A percentile compares a stretch with the other conserved stretches of the same genome.
phyloP scores from a whole-genome alignment of 2,113 vertebrate species.

The chimpanzee (Pan troglodytes) region DNA sequence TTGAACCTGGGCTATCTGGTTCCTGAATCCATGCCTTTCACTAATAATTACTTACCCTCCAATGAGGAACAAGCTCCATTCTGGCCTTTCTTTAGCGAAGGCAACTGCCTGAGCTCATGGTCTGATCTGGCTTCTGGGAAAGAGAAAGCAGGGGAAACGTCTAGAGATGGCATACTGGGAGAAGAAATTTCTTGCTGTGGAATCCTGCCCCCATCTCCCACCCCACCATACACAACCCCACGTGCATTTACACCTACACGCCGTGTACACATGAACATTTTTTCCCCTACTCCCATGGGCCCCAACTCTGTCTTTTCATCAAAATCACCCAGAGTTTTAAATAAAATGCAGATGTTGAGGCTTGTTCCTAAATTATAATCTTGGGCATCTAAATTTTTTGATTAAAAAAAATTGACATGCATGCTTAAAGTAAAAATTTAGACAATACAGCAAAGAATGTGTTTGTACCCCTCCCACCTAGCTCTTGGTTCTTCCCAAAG shows the following conservation, averaged over 20 bases:
- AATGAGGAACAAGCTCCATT: not conserved
- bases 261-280: too few relatives aligned
- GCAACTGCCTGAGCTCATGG: not conserved
- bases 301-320: not conserved
- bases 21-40: not conserved
- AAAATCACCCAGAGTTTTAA: not conserved
- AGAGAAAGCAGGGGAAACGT: not conserved
- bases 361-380: not conserved
- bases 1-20: not conserved
- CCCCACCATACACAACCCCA: not conserved
- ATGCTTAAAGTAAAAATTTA: not conserved
- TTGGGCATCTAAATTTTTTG: not conserved
- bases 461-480: accelerated
- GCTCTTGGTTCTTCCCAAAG: not conserved
- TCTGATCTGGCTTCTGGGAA: not conserved
- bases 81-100: not conserved
- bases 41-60: accelerated
- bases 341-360: not conserved
- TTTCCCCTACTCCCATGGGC: not conserved
- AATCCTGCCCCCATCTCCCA: not conserved
- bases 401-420: not conserved
- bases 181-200: not conserved
- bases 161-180: not conserved
- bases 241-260: not conserved
- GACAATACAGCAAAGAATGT: not conserved